These are phyloP conservation scores for Lucilia sericata DNA, from an alignment of 1,140 invertebrate genomes.

Conservation along the genomic window DNA sequence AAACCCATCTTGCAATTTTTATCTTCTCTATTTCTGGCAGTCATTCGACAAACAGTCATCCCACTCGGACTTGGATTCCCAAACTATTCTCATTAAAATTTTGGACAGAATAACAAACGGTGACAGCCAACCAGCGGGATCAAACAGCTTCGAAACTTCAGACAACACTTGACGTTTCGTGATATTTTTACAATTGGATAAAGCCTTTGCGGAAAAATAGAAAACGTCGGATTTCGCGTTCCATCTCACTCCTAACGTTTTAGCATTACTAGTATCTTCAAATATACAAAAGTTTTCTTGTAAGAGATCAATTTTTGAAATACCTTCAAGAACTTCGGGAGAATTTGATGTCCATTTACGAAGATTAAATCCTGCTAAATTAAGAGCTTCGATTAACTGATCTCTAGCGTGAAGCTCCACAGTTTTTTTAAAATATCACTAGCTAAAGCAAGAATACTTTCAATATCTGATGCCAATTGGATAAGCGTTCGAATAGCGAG, in stretches of 20 bases:
- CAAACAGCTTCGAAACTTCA: neutral
- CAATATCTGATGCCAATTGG: neutral
- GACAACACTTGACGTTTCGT: neutral
- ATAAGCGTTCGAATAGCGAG: neutral
- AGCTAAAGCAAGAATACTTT: neutral
- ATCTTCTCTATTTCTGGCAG: neutral
- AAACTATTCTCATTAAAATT: neutral
- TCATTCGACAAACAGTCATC: neutral
- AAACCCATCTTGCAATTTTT: neutral
- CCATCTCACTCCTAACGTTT: neutral
- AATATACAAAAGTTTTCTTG: neutral
- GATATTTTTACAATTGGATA: neutral
- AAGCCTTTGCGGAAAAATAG: neutral
- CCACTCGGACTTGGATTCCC: neutral
- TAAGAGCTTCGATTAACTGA: neutral
- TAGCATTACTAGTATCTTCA: neutral
- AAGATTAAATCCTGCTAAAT: neutral
- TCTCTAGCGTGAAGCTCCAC: neutral
- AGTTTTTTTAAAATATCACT: neutral
- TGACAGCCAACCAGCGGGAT: slow-evolving; percentile 31
- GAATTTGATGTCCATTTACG: neutral
- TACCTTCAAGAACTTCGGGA: neutral
- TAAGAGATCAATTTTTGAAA: neutral
- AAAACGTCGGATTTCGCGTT: neutral
- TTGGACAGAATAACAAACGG: slow-evolving; percentile 56